These are phyloP conservation scores for Gerris lacustris DNA, from an alignment of 2,888 invertebrate genomes.

Conservation along the genomic window DNA sequence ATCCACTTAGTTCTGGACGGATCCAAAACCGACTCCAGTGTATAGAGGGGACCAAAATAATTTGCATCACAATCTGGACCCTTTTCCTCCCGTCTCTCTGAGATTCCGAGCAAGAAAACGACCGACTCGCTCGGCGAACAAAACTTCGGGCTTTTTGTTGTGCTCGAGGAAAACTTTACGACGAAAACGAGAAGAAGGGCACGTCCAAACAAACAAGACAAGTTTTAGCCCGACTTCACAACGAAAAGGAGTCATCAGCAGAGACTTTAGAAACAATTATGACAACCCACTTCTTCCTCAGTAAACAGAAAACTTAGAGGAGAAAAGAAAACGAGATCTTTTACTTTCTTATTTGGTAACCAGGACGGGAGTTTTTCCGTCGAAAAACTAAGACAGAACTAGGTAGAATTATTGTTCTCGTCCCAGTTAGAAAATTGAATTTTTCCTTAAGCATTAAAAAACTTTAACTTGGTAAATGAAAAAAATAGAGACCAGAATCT, in stretches of 20 bases:
- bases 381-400: too few species aligned
- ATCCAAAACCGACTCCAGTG: neutral
- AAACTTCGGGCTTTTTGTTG: too few species aligned
- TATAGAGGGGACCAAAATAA: neutral
- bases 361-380: too few species aligned
- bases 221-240: neutral
- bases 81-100: neutral
- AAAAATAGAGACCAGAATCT: too few species aligned
- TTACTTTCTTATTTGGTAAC: too few species aligned
- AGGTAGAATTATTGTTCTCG: too few species aligned
- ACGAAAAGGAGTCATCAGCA: slow-evolving; percentile 6
- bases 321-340: too few species aligned
- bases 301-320: neutral
- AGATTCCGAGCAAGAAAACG: too few species aligned
- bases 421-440: too few species aligned
- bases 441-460: too few species aligned
- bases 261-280: slow-evolving; percentile 11
- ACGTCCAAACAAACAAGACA: neutral
- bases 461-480: too few species aligned
- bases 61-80: slow-evolving; percentile 8
- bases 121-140: too few species aligned
- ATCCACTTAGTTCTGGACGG: slow-evolving; percentile 4
- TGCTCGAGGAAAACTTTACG: neutral
- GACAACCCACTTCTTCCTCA: slow-evolving; percentile 6
- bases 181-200: neutral